Conservation (phyloP, 1,140 invertebrate genomes). For the Megalonaias nervosa region DNA sequence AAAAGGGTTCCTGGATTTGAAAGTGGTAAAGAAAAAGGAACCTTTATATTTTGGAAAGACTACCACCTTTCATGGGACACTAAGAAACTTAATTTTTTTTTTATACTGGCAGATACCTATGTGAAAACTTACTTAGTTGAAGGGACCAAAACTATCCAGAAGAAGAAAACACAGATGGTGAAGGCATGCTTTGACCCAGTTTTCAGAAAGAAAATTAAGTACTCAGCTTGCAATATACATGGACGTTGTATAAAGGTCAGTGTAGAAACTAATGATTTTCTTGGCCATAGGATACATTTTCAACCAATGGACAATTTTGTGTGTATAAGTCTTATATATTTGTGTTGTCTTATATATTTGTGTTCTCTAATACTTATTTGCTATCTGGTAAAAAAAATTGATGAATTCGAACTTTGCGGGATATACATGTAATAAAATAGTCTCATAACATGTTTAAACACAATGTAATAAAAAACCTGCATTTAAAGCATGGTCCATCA, state of each 20-base stretch:
- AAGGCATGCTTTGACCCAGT: slow-evolving; percentile 85
- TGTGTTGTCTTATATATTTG: too few species aligned
- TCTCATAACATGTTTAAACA: too few species aligned
- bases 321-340: too few species aligned
- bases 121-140: slow-evolving; percentile 94
- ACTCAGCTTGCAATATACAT: slow-evolving; percentile 87
- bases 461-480: too few species aligned
- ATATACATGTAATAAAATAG: too few species aligned
- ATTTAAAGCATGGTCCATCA: too few species aligned
- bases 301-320: background rate
- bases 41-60: background rate
- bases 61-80: background rate
- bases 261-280: background rate
- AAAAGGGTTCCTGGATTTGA: background rate
- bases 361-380: too few species aligned
- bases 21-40: background rate
- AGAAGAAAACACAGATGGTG: slow-evolving; percentile 89
- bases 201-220: slow-evolving; percentile 90
- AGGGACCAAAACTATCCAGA: slow-evolving; percentile 88
- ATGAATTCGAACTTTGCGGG: too few species aligned
- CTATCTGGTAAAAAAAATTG: background rate
- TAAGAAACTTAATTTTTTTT: slow-evolving; percentile 53
- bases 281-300: background rate
- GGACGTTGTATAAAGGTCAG: slow-evolving; percentile 84
- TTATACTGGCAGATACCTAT: slow-evolving; percentile 84